phyloP scores from a whole-genome alignment of 2,888 invertebrate genomes.

The Hyles lineata region DNA sequence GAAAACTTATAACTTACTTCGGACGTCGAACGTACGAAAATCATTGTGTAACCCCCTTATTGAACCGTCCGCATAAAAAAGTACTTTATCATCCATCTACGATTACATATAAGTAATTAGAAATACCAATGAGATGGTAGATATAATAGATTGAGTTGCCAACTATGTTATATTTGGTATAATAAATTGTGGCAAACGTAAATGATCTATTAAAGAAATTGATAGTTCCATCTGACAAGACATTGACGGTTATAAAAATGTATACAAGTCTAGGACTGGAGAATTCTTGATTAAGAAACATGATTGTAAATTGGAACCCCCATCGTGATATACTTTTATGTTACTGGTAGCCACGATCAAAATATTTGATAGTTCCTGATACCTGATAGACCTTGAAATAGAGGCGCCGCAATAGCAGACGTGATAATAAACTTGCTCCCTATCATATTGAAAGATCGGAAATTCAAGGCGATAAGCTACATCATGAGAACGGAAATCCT shows the following conservation, averaged over 20 bases:
- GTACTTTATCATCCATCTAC: slow-evolving; percentile 18
- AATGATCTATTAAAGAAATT: slow-evolving; percentile 7
- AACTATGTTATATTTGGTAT: neutral
- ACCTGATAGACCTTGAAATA: no score
- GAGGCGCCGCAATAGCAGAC: no score
- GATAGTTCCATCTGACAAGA: neutral
- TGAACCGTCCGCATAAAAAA: slow-evolving; percentile 14
- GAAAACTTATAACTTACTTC: no score
- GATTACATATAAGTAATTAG: slow-evolving; percentile 16
- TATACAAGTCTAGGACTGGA: neutral
- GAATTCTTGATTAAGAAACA: neutral
- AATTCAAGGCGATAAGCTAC: no score
- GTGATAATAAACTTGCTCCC: no score
- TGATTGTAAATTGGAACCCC: neutral
- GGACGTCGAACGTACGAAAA: no score
- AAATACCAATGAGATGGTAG: slow-evolving; percentile 3
- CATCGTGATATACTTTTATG: neutral
- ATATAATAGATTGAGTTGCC: slow-evolving; percentile 15
- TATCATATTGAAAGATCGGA: no score
- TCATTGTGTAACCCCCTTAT: neutral
- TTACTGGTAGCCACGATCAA: neutral
- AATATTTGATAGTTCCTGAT: neutral
- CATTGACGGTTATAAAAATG: neutral
- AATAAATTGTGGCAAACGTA: slow-evolving; percentile 12
- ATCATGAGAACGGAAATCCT: no score